phyloP scores from a whole-genome alignment of 1,140 invertebrate species.

The Hyles euphorbiae region DNA sequence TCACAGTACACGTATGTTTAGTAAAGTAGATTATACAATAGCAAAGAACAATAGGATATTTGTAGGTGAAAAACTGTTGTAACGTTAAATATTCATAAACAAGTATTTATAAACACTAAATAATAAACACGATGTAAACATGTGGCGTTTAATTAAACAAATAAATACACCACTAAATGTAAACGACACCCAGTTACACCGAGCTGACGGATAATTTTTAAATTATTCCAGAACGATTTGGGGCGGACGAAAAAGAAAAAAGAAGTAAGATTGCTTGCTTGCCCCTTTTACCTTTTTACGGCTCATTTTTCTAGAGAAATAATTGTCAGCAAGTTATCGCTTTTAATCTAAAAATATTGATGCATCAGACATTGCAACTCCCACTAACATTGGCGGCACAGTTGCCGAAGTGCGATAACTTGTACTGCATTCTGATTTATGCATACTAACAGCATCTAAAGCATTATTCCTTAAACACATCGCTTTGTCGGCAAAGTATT shows the following conservation, averaged over 20 bases:
- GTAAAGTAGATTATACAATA: constrained; percentile 12
- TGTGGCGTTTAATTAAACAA: too few species aligned
- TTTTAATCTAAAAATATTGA: constrained; percentile 49
- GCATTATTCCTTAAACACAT: constrained; percentile 63
- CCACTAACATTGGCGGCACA: constrained; percentile 48
- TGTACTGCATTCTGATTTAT: constrained; percentile 61
- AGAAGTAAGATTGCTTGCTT: constrained; percentile 89
- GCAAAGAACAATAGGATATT: too few species aligned
- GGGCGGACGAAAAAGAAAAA: constrained; percentile 97
- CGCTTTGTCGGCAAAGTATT: constrained; percentile 64
- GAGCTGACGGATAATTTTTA: constrained; percentile 67
- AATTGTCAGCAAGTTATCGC: constrained; percentile 67
- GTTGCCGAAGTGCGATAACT: constrained; percentile 58
- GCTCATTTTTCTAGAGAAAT: constrained; percentile 67
- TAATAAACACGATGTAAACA: constrained; percentile 11
- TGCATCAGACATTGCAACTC: constrained; percentile 27
- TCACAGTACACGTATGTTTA: constrained; percentile 32
- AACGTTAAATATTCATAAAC: not conserved
- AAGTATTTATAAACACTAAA: constrained; percentile 20
- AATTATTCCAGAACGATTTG: constrained; percentile 88
- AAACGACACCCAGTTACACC: constrained; percentile 3
- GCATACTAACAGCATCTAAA: constrained; percentile 62
- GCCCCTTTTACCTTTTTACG: constrained; percentile 72
- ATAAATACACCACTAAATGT: constrained; percentile 5
- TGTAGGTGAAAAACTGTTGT: too few species aligned